Percentiles rank a stretch among this genome's conserved stretches.
Conservation (phyloP, 1,140 invertebrate genomes). For the Phymorhynchus buccinoides region DNA sequence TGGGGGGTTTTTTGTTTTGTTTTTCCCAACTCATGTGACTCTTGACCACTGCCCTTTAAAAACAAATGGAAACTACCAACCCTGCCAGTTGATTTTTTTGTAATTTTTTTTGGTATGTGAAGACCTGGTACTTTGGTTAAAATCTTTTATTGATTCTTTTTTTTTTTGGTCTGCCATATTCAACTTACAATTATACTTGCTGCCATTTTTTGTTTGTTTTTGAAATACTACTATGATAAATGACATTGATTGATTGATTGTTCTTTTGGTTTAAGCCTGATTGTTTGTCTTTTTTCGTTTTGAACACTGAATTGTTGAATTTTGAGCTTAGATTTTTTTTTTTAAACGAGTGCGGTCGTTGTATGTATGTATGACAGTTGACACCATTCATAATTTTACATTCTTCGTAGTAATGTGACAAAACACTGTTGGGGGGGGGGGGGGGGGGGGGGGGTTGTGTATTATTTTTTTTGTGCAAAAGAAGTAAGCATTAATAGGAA, state of each 20-base stretch:
- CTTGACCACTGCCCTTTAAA: neutral
- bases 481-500: neutral
- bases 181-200: neutral
- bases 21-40: neutral
- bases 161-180: constrained; percentile 4
- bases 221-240: neutral
- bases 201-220: neutral
- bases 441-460: too few species aligned
- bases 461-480: too few species aligned
- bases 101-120: neutral
- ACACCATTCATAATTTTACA: too few species aligned
- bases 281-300: too few species aligned
- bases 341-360: neutral
- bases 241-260: neutral
- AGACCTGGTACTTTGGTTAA: neutral
- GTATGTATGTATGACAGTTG: too few species aligned
- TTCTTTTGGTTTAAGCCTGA: too few species aligned
- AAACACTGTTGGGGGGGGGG: too few species aligned
- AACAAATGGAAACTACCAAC: neutral
- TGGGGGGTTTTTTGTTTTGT: neutral
- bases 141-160: neutral
- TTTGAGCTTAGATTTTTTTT: neutral
- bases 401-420: too few species aligned
- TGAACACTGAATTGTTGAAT: neutral
- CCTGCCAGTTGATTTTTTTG: neutral